phyloP scores from a whole-genome alignment of 2,113 vertebrate genomes.

The Lota lota region DNA sequence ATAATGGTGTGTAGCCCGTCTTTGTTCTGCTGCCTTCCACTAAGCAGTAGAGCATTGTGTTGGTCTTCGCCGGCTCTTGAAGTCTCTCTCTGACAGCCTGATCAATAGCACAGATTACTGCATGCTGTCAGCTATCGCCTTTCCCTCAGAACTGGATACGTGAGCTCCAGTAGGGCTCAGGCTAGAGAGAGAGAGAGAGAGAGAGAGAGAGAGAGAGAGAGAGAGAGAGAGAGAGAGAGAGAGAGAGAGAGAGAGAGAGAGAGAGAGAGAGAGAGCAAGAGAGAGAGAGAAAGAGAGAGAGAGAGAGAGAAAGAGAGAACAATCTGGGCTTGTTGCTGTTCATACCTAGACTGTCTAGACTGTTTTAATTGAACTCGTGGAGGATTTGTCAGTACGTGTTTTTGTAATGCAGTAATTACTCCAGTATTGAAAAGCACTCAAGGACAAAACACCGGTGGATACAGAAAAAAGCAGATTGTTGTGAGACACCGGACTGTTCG shows the following conservation, averaged over 20 bases:
- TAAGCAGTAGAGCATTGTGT: constrained; percentile 61
- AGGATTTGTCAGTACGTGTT: not conserved
- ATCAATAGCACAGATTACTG: constrained; percentile 79
- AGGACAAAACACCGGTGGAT: no score
- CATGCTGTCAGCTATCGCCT: constrained; percentile 77
- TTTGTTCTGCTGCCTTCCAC: constrained; percentile 1
- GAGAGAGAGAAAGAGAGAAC: not conserved
- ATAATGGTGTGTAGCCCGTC: not conserved
- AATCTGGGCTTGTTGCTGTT: no score
- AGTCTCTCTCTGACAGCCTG: constrained; percentile 63
- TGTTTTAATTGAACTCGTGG: no score
- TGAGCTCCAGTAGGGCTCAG: constrained; percentile 39
- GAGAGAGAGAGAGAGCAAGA: no score
- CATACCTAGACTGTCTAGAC: no score
- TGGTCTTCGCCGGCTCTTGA: constrained; percentile 63
- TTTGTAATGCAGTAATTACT: no score
- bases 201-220: no score
- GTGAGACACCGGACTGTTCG: no score
- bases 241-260: not conserved
- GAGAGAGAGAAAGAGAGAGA: not conserved
- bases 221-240: not conserved
- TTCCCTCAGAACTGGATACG: constrained; percentile 65
- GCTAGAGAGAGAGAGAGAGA: not conserved
- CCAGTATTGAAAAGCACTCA: no score
- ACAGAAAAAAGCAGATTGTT: no score